Evolutionary conservation across 2,113 vertebrate species (phyloP).

Genomic region (Ranitomeya imitator): DNA sequence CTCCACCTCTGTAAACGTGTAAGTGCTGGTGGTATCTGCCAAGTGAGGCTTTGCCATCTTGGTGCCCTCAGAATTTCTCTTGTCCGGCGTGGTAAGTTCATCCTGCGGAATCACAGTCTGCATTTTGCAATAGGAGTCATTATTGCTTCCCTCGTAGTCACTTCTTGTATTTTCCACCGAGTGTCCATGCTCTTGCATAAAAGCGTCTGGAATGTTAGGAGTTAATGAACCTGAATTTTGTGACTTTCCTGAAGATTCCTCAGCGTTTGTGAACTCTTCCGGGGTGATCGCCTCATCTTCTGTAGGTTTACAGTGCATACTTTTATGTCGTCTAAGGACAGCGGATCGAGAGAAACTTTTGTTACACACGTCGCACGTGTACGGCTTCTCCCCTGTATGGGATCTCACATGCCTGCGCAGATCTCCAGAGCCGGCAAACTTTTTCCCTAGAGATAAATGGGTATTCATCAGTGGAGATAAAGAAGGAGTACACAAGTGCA

Average conservation of each 20-base stretch:
- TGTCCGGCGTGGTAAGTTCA: conserved; percentile 67
- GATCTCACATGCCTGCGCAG: conserved; percentile 89
- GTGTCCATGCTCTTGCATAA: conserved; percentile 64
- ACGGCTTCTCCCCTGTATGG: conserved; percentile 94
- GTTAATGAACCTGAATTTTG: conserved; percentile 71
- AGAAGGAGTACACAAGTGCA: no score
- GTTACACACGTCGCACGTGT: conserved; percentile 83
- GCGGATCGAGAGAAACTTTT: conserved; percentile 93
- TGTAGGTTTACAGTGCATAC: conserved; percentile 75
- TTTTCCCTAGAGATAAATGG: conserved; percentile 76
- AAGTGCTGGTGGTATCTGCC: conserved; percentile 52
- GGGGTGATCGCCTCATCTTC: conserved; percentile 45
- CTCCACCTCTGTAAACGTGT: conserved; percentile 62
- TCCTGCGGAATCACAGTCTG: conserved; percentile 71
- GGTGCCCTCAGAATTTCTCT: conserved; percentile 64
- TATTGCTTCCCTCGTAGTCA: conserved; percentile 58
- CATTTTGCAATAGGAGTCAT: conserved; percentile 73
- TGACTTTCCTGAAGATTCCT: conserved; percentile 64
- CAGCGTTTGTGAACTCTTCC: conserved; percentile 57
- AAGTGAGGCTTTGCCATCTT: conserved; percentile 71
- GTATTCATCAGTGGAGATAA: no score
- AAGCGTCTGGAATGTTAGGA: conserved; percentile 61
- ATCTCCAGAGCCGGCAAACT: conserved; percentile 91
- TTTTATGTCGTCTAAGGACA: conserved; percentile 85
- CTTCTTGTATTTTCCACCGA: neutral